These are phyloP conservation scores for Ormia ochracea DNA, from an alignment of 2,888 invertebrate species.

Conservation along the genomic window DNA sequence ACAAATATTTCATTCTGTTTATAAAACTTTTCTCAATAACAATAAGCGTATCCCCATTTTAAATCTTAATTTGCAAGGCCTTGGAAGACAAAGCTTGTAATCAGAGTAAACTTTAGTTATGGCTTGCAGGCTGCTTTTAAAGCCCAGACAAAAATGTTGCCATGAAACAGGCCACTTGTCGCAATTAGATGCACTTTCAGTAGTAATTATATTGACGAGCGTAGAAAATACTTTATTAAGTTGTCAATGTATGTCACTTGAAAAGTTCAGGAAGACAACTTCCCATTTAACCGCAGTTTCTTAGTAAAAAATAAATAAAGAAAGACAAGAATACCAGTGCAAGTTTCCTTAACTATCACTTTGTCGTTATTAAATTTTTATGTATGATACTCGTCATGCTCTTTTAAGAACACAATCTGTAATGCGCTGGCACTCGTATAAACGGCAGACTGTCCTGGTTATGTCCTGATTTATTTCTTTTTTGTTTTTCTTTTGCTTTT, in stretches of 20 bases:
- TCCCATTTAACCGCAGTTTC: neutral
- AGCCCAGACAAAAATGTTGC: neutral
- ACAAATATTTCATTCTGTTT: neutral
- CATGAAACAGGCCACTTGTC: neutral
- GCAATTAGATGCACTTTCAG: neutral
- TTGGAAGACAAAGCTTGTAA: neutral
- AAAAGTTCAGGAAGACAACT: neutral
- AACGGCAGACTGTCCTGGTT: neutral
- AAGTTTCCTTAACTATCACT: conserved; percentile 8
- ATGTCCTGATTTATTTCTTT: neutral
- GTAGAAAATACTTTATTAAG: neutral
- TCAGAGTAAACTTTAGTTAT: neutral
- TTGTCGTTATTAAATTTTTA: conserved; percentile 28
- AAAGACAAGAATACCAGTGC: neutral
- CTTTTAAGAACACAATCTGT: neutral
- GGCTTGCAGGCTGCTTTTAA: neutral
- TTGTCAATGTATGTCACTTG: neutral
- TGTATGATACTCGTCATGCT: neutral
- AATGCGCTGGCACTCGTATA: neutral
- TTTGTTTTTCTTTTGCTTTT: neutral
- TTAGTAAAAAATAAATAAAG: neutral
- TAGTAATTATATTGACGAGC: neutral
- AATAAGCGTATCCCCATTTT: no score
- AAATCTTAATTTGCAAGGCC: neutral
- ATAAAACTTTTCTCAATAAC: neutral